phyloP scores from a whole-genome alignment of 2,888 invertebrate genomes.

The Polyploca ridens region DNA sequence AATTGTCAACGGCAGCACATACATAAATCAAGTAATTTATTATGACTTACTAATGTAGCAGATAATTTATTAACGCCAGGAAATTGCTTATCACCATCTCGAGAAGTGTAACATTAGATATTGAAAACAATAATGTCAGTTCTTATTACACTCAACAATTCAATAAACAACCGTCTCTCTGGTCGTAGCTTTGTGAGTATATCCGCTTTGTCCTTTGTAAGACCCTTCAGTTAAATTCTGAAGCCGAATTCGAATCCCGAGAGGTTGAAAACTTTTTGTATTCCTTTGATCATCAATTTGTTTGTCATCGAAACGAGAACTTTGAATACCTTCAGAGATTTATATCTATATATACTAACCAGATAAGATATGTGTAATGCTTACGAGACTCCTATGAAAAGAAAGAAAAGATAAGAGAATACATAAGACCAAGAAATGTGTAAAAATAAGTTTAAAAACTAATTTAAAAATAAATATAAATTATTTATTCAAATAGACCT shows the following conservation, averaged over 20 bases:
- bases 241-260: conserved; percentile 10
- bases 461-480: too few relatives aligned
- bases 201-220: not conserved
- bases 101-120: not conserved
- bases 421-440: too few relatives aligned
- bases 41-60: not conserved
- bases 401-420: too few relatives aligned
- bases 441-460: too few relatives aligned
- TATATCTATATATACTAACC: not conserved
- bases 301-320: conserved; percentile 5
- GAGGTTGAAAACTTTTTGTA: conserved; percentile 11
- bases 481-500: too few relatives aligned
- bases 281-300: conserved; percentile 11
- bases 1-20: not conserved
- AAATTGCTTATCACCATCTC: not conserved
- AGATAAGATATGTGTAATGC: too few relatives aligned
- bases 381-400: too few relatives aligned
- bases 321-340: not conserved
- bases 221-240: not conserved
- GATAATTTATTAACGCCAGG: not conserved
- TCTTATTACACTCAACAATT: not conserved
- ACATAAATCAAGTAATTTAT: not conserved
- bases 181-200: not conserved
- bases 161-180: not conserved
- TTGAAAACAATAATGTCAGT: not conserved